Base-by-base conservation (phyloP, 1,140 invertebrate genomes). In the Lucilia cuprina region DNA sequence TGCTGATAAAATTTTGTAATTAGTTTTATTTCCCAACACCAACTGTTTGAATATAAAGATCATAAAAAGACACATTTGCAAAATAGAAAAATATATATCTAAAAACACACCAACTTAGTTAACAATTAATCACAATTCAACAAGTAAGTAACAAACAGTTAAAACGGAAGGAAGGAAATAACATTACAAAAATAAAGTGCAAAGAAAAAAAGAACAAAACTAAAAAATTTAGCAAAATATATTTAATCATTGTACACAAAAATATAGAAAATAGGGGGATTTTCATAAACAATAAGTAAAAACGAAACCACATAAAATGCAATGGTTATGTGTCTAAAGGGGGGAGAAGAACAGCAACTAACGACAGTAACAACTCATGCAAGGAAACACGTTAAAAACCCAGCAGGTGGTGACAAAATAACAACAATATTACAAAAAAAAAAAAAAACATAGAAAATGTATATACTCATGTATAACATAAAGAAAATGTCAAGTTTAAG, bases 41-140 rank as follows among this genome's bases (percentile, higher is more conserved):
- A 60, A 60, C 55, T 60, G 55, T 60, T 60, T 60, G 4, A 17
- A 60, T 17, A n/a, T n/a, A n/a, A n/a, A 60, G 14, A 60, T 0
- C n/a, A n/a, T 5, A 60, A 60, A 60, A 17, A 60, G n/a, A 60
- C 13, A 60, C 55, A 60, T 41, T n/a, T 30, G 25, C 25, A 30
- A 30, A 30, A 30, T 30, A 55, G 12, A 17, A 55, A 55, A 10
- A 55, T 12, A 55, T 55, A 55, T 55, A 55, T n/a, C n/a, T n/a
- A 55, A 55, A 14, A 55, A 30, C 25, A 30, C 25, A 30, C 25
- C 5, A 60, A 17, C 55, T n/a, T 17, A n/a, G 55, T 60, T 60
- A 60, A 60, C 55, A 60, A 60, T 60, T 60, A 60, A 60, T 60
- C 55, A 60, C 55, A 60, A 60, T 60, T 60, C 55, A 60, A 60